phyloP scores from a whole-genome alignment of 2,797 vertebrate genomes.

The Enteromius fasciolatus region DNA sequence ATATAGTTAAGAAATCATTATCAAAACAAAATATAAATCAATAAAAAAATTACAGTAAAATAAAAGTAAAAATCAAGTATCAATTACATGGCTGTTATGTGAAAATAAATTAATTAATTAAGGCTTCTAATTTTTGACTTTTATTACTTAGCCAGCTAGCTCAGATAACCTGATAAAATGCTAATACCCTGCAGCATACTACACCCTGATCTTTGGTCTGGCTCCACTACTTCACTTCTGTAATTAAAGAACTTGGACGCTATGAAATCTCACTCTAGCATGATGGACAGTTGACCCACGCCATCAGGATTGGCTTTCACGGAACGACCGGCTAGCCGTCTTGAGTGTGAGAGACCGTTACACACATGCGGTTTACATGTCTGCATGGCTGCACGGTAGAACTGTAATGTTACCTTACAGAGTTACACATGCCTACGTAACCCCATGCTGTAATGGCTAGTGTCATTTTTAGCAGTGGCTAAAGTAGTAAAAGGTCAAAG shows the following conservation, averaged over 20 bases:
- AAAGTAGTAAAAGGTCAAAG: conserved; percentile 27
- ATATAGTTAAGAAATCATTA: neutral
- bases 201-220: conserved; percentile 50
- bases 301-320: conserved; percentile 64
- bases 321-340: conserved; percentile 59
- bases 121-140: conserved; percentile 60
- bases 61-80: neutral
- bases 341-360: conserved; percentile 41
- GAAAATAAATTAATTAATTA: conserved; percentile 28
- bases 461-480: conserved; percentile 13
- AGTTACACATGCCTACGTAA: conserved; percentile 40
- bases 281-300: conserved; percentile 64
- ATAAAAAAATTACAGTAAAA: too few relatives aligned
- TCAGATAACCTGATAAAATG: conserved; percentile 59
- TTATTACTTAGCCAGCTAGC: conserved; percentile 32
- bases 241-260: conserved; percentile 52
- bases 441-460: conserved; percentile 38
- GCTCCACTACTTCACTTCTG: conserved; percentile 49
- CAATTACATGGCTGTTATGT: neutral
- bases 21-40: neutral
- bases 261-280: conserved; percentile 56
- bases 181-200: conserved; percentile 49
- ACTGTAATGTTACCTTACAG: conserved; percentile 46
- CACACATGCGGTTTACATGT: conserved; percentile 42
- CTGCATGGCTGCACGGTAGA: conserved; percentile 26